Evolutionary conservation across 2,888 invertebrate genomes (phyloP), one percentile per base, ranked within the genome.

Genomic region (Plutella xylostella): DNA sequence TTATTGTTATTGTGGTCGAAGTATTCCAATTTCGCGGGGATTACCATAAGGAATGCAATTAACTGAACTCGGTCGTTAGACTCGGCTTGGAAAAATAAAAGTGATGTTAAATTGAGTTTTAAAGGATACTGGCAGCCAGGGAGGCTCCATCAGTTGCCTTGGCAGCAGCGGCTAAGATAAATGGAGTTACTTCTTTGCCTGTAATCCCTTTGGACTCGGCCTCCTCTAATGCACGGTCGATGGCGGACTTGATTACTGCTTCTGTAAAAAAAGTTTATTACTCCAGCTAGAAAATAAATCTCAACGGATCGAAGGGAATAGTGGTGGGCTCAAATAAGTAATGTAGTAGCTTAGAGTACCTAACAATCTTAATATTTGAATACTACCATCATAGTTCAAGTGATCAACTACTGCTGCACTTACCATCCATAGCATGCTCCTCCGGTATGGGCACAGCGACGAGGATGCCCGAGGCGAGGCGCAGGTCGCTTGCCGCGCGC

Each of bases 171-270:
- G 89, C 75, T 28, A 99, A 79, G 22, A 99, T 85, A 72, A 92
- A 98, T 1, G 99, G 99, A 1, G 99, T 99, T 7, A 98, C 89
- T 56, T 93, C 88, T 74, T 96, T 97, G 2, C 98, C 98, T 4
- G 60, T 65, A 37, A 98, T 86, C 1, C 86, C 86, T 46, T 80
- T 74, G 28, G 62, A 56, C 49, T 84, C 72, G 0, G 92, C 92
- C 55, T 88, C 85, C 41, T 72, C 56, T 42, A 94, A 70, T 15
- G 96, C 93, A 46, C 80, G 64, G 49, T 86, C 70, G 57, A 98
- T 95, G 7, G 91, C 92, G 9, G 68, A 65, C 59, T 93, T 89
- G 51, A 92, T 88, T 46, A 86, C 67, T 1, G 72, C 61, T 53
- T 87, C 86, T 85, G 68, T 48, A 55, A 51, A 48, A 12, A 28